Conservation (phyloP, 2,113 vertebrate genomes). For the Rattus rattus region DNA sequence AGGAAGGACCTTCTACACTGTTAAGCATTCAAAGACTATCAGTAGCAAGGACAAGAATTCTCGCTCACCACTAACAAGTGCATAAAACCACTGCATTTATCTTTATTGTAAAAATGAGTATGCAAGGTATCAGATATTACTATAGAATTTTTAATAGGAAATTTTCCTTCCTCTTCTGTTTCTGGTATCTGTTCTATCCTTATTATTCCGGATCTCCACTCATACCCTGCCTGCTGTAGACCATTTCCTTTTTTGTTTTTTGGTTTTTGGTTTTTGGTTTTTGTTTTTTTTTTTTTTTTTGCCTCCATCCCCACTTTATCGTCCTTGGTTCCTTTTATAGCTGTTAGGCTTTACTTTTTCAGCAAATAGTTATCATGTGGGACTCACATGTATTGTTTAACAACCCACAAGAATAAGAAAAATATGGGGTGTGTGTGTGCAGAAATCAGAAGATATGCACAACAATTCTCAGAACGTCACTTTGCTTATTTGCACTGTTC, state of each 20-base stretch:
- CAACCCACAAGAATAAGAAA: not conserved
- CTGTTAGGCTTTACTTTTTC: not conserved
- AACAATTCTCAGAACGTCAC: not conserved
- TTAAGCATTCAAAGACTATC: not conserved
- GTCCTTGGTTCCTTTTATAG: not conserved
- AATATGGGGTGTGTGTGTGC: not conserved
- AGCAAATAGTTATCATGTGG: not conserved
- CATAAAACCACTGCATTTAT: not conserved
- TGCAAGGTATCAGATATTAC: not conserved
- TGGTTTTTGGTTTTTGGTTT: not conserved
- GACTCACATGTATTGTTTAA: not conserved
- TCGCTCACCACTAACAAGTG: not conserved
- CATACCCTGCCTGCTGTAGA: too few species aligned
- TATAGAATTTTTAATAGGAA: not conserved
- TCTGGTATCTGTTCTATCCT: too few species aligned
- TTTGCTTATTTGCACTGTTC: not conserved
- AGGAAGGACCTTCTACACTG: not conserved
- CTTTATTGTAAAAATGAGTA: not conserved
- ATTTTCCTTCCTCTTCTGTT: too few species aligned
- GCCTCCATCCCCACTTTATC: too few species aligned
- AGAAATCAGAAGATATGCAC: fast-evolving
- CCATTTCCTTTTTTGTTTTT: not conserved
- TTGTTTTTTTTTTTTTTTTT: not conserved
- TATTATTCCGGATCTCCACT: not conserved
- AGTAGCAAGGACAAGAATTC: not conserved